A percentile compares a stretch with the other conserved stretches of the same genome.
phyloP scores from a whole-genome alignment of 2,888 invertebrate species.

The Zygaena filipendulae region DNA sequence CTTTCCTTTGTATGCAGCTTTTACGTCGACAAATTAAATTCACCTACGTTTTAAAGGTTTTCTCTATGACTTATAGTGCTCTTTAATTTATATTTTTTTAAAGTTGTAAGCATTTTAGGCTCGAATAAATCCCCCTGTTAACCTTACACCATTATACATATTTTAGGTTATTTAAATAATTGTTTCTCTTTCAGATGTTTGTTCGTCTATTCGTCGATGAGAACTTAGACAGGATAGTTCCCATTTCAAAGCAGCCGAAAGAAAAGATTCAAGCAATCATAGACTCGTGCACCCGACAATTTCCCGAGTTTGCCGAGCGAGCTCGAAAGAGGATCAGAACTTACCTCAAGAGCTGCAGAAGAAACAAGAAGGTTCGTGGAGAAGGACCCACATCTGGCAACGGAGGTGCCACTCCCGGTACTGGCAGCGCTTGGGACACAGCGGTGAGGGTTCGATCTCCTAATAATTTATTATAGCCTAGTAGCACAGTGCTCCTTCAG shows the following conservation, averaged over 20 bases:
- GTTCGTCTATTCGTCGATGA: conserved; percentile 97
- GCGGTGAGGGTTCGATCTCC: conserved; percentile 75
- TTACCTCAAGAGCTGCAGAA: conserved; percentile 93
- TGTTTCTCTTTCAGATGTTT: conserved; percentile 97
- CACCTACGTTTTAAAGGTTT: no score
- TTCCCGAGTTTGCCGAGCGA: conserved; percentile 95
- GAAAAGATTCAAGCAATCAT: conserved; percentile 98
- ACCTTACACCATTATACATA: no score
- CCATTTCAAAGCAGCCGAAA: conserved; percentile 97
- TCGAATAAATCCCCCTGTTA: no score
- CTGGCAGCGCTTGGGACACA: conserved; percentile 83
- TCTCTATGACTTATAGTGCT: no score
- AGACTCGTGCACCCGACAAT: conserved; percentile 96
- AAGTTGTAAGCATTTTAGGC: no score
- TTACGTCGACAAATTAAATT: background rate
- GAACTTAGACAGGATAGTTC: conserved; percentile 95
- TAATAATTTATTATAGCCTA: conserved; percentile 21
- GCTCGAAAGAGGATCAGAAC: conserved; percentile 95
- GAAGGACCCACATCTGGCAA: conserved; percentile 59
- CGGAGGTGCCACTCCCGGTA: conserved; percentile 44
- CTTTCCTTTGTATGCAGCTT: no score
- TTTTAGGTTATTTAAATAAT: no score
- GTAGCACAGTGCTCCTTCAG: no score
- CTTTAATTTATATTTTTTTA: no score
- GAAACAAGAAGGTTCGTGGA: conserved; percentile 93